Evolutionary conservation across 2,888 invertebrate genomes (phyloP), one percentile per base, ranked within the genome.

Genomic region (Arctia plantaginis): DNA sequence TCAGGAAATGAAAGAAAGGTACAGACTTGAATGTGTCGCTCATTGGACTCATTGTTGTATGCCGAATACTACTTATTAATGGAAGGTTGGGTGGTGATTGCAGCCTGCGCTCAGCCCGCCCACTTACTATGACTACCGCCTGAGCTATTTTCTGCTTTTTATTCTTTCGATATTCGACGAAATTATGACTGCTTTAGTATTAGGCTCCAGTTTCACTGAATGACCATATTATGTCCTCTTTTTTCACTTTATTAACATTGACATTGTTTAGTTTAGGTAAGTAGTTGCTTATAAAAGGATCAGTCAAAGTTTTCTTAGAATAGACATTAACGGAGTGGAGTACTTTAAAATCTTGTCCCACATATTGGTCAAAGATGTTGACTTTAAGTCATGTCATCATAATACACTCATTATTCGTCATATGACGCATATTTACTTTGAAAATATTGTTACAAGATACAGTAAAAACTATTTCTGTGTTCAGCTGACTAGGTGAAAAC

Each of bases 1-100:
- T 87, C 93, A 92, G 93, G 93, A 93, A 92, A 93, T 93, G 93
- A 93, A 93, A 92, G 93, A 91, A 92, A 93, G 92, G 93, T 85
- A 81, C 75, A 80, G 81, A 69, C 78, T 74, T 74, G 76, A 72
- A 82, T 74, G 80, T 80, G 82, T 90, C 86, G 79, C 77, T 79
- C 77, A 80, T 80, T 72, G 75, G 74, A 51, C 82, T 86, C 85
- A 83, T 73, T 69, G 74, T 71, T 69, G 66, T 72, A 68, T 44
- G 33, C 35, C 66, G 44, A 73, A 73, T 69, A 65, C 64, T 73
- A 55, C 69, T 73, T 73, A 73, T 47, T 71, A 59, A 47, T 62
- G 33, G 23, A 47, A 62, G 67, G 47, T 51, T 15, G 27, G 44
- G 30, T 8, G 71, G 59, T 39, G 75, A 69, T 39, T 51, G 72